phyloP scores from a whole-genome alignment of 2,888 invertebrate genomes.

The Pseudolycoriella hygida region DNA sequence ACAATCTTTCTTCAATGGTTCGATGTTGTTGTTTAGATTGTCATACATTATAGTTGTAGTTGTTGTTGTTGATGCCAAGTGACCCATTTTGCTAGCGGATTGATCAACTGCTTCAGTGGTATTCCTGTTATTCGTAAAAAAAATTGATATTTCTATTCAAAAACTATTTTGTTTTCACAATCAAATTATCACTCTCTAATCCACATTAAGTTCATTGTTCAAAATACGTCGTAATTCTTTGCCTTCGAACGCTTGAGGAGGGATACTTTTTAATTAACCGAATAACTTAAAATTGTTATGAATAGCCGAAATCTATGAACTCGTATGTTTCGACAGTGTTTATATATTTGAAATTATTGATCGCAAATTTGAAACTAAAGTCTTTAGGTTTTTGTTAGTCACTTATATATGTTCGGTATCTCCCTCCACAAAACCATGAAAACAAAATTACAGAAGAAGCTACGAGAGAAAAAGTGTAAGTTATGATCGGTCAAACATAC shows the following conservation, averaged over 20 bases:
- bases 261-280: too few relatives aligned
- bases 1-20: background rate
- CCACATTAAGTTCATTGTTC: too few relatives aligned
- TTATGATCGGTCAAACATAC: too few relatives aligned
- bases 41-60: constrained; percentile 17
- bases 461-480: too few relatives aligned
- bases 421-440: background rate
- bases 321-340: too few relatives aligned
- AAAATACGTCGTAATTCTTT: too few relatives aligned
- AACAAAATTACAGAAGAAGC: background rate
- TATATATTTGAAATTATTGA: background rate
- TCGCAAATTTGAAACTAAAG: constrained; percentile 2
- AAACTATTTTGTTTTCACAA: too few relatives aligned
- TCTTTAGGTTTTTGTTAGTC: constrained; percentile 4
- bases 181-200: too few relatives aligned
- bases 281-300: too few relatives aligned
- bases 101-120: background rate
- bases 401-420: constrained; percentile 2
- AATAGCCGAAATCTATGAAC: too few relatives aligned
- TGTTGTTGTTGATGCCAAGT: constrained; percentile 20
- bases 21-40: constrained; percentile 12
- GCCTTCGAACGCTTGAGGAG: too few relatives aligned
- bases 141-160: too few relatives aligned
- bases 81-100: constrained; percentile 20
- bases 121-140: background rate